Conservation (phyloP, 2,113 vertebrate species). For the Barnardius zonarius region DNA sequence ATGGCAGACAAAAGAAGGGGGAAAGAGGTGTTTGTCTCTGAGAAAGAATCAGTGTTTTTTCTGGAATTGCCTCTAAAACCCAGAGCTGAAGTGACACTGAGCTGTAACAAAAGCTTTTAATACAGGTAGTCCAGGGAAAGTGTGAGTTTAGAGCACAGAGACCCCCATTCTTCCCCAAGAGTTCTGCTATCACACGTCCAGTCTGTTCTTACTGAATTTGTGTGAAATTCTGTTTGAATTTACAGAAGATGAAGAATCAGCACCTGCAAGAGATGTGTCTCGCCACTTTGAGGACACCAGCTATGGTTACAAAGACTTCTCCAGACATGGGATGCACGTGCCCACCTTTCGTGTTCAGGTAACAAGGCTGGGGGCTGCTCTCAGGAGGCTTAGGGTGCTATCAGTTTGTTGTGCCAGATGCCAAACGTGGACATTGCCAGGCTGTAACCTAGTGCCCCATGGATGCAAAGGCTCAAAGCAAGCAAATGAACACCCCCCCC, state of each 20-base stretch:
- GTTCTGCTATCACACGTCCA: not conserved
- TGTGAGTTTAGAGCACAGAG: not conserved
- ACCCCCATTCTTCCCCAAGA: not conserved
- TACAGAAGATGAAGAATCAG: constrained; percentile 87
- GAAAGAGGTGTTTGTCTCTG: not conserved
- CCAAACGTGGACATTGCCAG: not conserved
- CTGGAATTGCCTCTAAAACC: not conserved
- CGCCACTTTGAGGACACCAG: constrained; percentile 96
- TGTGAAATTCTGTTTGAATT: constrained; percentile 8
- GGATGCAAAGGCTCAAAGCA: not conserved
- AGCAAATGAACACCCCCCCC: not conserved
- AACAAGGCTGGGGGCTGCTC: not conserved
- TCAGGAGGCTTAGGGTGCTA: accelerated
- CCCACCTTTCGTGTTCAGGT: constrained; percentile 97
- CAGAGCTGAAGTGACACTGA: not conserved
- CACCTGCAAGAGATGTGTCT: constrained; percentile 87
- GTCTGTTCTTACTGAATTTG: not conserved
- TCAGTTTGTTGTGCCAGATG: not conserved
- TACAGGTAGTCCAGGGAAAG: not conserved
- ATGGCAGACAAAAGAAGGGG: not conserved
- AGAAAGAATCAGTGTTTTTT: not conserved
- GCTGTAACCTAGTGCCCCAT: not conserved
- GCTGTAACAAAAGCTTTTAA: not conserved
- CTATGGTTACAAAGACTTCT: constrained; percentile 98
- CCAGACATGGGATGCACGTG: constrained; percentile 91